Base-by-base conservation (phyloP, 2,888 invertebrate species). In the Leucoma salicis region DNA sequence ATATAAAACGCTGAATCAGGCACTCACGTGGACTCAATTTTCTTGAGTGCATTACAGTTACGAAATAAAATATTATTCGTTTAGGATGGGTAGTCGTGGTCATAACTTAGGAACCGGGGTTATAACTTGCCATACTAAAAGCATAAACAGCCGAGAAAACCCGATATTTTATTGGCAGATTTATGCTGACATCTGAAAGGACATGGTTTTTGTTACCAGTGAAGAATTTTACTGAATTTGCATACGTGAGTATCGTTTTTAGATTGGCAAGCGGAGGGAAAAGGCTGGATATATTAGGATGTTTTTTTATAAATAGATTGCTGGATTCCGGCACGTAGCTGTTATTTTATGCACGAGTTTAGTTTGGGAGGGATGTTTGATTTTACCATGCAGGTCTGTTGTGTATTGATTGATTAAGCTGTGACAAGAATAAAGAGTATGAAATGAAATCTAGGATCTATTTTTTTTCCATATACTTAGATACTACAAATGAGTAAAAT, bases 1-100 rank as follows among this genome's bases (percentile, higher is more conserved):
- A 54, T 49, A 56, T 56, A 56, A 52, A 42, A 44, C 44, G 48
- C 58, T 57, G 59, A 66, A 52, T 71, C 60, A 34, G 33, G n/a
- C 57, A 57, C 57, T 44, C 41, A 58, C 54, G 54, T 69, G 36
- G 51, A 72, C 70, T 78, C 77, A 78, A 81, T 80, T 77, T 78
- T 58, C 72, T 64, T 70, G 68, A 79, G 80, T 79, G 80, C 75
- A 75, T 77, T 69, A 73, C 65, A 42, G 54, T 55, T 60, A 58
- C 60, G 45, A 71, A 70, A 68, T 71, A 70, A 73, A 71, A 68
- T 74, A 73, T 69, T 61, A 66, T 64, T 56, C 59, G 48, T 53
- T 46, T 43, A 42, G 27, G 32, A 38, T 40, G 34, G 42, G 48
- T 36, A 33, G 42, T 35, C 39, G 49, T 49, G 62, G 63, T 54